Conservation (phyloP, 2,113 vertebrate species). For the Ovis aries region DNA sequence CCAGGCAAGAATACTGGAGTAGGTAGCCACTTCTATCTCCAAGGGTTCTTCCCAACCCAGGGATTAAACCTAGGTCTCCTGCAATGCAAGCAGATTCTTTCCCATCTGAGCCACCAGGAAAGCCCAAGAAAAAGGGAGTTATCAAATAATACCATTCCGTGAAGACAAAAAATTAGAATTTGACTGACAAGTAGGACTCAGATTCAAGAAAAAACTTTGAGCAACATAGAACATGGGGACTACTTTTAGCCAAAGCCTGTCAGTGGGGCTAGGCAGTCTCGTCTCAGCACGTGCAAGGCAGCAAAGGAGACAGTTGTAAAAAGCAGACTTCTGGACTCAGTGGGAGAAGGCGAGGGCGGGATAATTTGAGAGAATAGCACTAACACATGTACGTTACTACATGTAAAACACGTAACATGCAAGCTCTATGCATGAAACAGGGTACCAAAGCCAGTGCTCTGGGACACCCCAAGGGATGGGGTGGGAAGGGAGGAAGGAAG, state of each 20-base stretch:
- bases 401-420: not conserved
- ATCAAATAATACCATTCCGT: slow-evolving; percentile 42
- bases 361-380: not conserved
- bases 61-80: not conserved
- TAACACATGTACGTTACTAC: not conserved
- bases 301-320: not conserved
- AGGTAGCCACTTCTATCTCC: not conserved
- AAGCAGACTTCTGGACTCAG: not conserved
- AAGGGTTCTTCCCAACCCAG: not conserved
- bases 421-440: not conserved
- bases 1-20: not conserved
- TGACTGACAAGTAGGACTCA: slow-evolving; percentile 42
- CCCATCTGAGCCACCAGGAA: not conserved
- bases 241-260: not conserved
- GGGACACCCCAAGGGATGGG: too few relatives aligned
- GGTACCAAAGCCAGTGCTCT: too few relatives aligned
- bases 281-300: not conserved
- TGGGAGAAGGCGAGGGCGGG: not conserved
- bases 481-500: too few relatives aligned
- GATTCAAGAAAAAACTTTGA: not conserved
- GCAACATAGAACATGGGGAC: not conserved
- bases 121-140: not conserved
- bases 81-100: not conserved
- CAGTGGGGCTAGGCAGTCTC: not conserved
- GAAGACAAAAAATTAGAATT: slow-evolving; percentile 45